Conservation (phyloP, 1,140 invertebrate genomes). For the Microplitis mediator region DNA sequence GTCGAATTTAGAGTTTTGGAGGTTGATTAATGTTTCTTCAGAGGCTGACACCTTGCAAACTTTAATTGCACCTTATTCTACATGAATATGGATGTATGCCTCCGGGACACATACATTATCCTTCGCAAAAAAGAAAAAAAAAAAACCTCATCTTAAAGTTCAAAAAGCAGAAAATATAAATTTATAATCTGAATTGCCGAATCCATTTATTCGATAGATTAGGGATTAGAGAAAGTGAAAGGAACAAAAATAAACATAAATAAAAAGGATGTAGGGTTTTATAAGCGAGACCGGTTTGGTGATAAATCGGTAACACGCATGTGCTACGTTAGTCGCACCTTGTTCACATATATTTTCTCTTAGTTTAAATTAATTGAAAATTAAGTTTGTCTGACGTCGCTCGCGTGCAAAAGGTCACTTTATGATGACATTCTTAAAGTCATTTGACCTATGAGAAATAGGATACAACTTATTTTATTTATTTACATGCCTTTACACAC, state of each 20-base stretch:
- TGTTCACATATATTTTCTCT: slow-evolving; percentile 42
- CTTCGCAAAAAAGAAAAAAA: too few species aligned
- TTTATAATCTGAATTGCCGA: too few species aligned
- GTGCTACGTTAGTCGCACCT: slow-evolving; percentile 35
- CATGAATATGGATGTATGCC: slow-evolving; percentile 62
- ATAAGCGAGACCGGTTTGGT: slow-evolving; percentile 5
- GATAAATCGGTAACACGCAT: slow-evolving; percentile 40
- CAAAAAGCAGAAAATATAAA: too few species aligned
- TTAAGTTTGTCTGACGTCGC: slow-evolving; percentile 31
- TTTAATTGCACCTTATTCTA: slow-evolving; percentile 63
- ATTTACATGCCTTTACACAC: background rate
- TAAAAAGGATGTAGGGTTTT: too few species aligned
- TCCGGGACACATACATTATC: slow-evolving; percentile 39
- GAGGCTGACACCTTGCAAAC: slow-evolving; percentile 59
- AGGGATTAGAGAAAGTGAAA: too few species aligned
- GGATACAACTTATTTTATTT: background rate
- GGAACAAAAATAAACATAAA: too few species aligned
- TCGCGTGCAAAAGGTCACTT: slow-evolving; percentile 8
- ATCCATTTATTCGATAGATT: too few species aligned
- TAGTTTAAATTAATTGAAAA: slow-evolving; percentile 45
- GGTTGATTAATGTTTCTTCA: slow-evolving; percentile 59
- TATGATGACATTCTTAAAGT: background rate
- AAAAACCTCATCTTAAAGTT: too few species aligned
- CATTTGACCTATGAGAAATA: background rate
- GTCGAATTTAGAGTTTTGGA: slow-evolving; percentile 58